Percentiles rank a stretch among this genome's conserved stretches.
phyloP scores from a whole-genome alignment of 2,888 invertebrate genomes.

The Cremastinae sp. region DNA sequence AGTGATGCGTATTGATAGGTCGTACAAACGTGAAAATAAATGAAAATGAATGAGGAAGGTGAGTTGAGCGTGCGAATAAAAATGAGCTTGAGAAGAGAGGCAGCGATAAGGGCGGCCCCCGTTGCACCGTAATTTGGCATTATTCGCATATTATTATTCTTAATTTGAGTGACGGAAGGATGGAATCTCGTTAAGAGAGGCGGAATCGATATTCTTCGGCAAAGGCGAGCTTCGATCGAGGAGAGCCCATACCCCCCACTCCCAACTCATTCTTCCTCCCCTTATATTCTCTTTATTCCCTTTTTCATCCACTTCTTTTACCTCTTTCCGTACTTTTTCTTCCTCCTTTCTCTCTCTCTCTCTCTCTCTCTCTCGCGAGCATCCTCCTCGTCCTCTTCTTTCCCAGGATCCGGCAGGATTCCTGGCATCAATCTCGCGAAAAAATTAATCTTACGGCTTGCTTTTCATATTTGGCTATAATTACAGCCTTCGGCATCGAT shows the following conservation, averaged over 20 bases:
- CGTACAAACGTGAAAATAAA: not conserved
- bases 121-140: constrained; percentile 76
- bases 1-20: too few species aligned
- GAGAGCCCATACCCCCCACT: constrained; percentile 47
- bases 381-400: constrained; percentile 50
- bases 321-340: constrained; percentile 11
- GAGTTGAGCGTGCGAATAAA: constrained; percentile 1
- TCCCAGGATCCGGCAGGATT: constrained; percentile 72
- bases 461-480: constrained; percentile 81
- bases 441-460: constrained; percentile 79
- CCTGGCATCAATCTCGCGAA: constrained; percentile 80
- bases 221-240: constrained; percentile 64
- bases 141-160: constrained; percentile 79
- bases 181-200: constrained; percentile 80
- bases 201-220: constrained; percentile 73
- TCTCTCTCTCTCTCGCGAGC: constrained; percentile 36
- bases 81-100: constrained; percentile 48
- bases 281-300: not conserved
- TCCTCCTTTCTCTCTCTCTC: constrained; percentile 33
- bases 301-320: constrained; percentile 28
- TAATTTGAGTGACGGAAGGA: constrained; percentile 79
- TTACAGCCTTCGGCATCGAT: constrained; percentile 77
- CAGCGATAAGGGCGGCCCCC: constrained; percentile 60
- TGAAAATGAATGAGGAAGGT: not conserved
- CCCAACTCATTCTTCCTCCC: constrained; percentile 35